Conservation (phyloP, 2,888 invertebrate genomes). For the Cheilosia urbana region DNA sequence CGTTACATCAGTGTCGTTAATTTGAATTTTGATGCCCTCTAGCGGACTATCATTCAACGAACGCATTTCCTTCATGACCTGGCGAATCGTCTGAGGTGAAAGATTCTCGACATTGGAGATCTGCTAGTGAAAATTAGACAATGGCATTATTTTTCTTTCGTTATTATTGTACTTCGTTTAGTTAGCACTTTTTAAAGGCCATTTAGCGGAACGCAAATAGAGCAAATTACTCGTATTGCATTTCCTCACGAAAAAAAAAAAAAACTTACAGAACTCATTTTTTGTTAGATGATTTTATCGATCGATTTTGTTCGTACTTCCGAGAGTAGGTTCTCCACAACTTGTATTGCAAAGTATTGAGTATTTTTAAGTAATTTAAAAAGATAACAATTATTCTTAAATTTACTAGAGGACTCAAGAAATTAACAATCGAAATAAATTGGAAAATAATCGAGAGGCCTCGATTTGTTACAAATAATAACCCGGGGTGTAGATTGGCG, state of each 20-base stretch:
- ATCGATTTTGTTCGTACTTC: slow-evolving; percentile 60
- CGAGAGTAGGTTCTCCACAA: slow-evolving; percentile 34
- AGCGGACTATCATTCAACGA: slow-evolving; percentile 92
- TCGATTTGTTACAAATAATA: slow-evolving; percentile 72
- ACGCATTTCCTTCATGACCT: slow-evolving; percentile 94
- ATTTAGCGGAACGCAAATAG: slow-evolving; percentile 7
- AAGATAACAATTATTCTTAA: slow-evolving; percentile 16
- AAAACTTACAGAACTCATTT: slow-evolving; percentile 74
- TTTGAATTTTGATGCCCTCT: slow-evolving; percentile 94
- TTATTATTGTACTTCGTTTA: not conserved
- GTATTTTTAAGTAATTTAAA: slow-evolving; percentile 33
- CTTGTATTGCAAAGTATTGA: slow-evolving; percentile 32
- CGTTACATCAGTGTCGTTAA: slow-evolving; percentile 96
- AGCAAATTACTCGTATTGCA: slow-evolving; percentile 30
- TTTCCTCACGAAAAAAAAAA: slow-evolving; percentile 17
- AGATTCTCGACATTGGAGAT: slow-evolving; percentile 97
- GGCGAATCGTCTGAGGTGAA: slow-evolving; percentile 95
- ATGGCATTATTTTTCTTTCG: not conserved
- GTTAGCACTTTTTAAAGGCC: slow-evolving; percentile 28
- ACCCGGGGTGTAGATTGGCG: slow-evolving; percentile 52
- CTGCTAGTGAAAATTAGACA: slow-evolving; percentile 81
- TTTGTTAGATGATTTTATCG: slow-evolving; percentile 64
- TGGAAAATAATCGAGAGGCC: slow-evolving; percentile 57
- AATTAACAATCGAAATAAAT: slow-evolving; percentile 67
- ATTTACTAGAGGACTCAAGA: slow-evolving; percentile 47